Evolutionary conservation across 2,113 vertebrate genomes (phyloP), one percentile per base, ranked within the genome.

Genomic region (Acanthisitta chloris): DNA sequence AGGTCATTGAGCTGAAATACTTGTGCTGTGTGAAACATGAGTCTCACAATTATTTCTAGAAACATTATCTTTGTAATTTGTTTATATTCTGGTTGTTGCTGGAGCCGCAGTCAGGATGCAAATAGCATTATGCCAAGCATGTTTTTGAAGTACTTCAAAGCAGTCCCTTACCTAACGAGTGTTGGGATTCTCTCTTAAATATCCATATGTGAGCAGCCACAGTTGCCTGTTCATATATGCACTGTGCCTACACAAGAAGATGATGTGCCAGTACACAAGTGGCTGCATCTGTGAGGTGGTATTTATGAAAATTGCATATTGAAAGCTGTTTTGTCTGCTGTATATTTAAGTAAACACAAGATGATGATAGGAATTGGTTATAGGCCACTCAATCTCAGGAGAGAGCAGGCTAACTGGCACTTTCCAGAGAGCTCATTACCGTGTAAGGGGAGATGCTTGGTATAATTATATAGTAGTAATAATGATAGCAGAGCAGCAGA

Each of bases 131-230:
- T 95, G 62, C 43, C 76, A 55, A 90, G n/a, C 45, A 40, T 49
- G 81, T 69, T 94, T 54, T 20, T 61, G 69, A 67, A 82, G 65
- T 61, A 80, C 78, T 87, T 95, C 80, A 95, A 91, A 97, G 93
- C 46, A 58, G 46, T 52, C 54, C 21, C 38, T 67, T 77, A 12
- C 74, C 91, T 85, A 71, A 76, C 0, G 4, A 76, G 31, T 0
- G 0, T 16, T 29, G 55, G 21, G 12, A 55, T 89, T 61, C 40
- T 69, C 25, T 66, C 45, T 92, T 78, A 69, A 81, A 17, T 65
- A 69, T 65, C 66, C 45, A 1, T 86, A 54, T 33, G 71, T 72
- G 65, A 94, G 90, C 88, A 92, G 45, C 73, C 78, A 59, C 46
- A 85, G 48, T n/a, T 81, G 28, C 52, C 40, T 82, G 40, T 28